These are phyloP conservation scores for Dermolepida albohirtum DNA, from an alignment of 2,888 invertebrate species.

Conservation along the genomic window DNA sequence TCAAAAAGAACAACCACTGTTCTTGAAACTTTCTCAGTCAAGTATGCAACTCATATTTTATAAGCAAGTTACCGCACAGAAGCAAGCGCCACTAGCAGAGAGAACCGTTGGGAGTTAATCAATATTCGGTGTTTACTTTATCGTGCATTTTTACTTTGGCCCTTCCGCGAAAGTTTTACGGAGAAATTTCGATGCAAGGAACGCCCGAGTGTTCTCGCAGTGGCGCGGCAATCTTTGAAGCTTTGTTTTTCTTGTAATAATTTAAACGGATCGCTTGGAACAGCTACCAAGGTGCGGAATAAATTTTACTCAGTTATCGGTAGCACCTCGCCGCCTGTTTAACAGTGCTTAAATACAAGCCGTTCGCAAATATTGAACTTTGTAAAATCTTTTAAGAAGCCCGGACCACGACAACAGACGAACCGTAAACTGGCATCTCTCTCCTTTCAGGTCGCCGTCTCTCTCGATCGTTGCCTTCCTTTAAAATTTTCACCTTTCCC, in stretches of 20 bases:
- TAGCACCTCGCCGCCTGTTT: slow-evolving; percentile 26
- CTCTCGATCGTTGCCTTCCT: not conserved
- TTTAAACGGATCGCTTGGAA: slow-evolving; percentile 11
- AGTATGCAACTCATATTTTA: not conserved
- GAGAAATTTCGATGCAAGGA: slow-evolving; percentile 10
- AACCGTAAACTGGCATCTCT: not conserved
- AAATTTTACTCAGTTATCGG: slow-evolving; percentile 39
- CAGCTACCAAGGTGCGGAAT: slow-evolving; percentile 31
- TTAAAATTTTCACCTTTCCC: slow-evolving; percentile 17
- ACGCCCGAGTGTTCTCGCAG: not conserved
- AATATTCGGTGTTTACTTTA: slow-evolving; percentile 14
- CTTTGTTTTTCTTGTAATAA: slow-evolving; percentile 19
- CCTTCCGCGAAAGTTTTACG: no score
- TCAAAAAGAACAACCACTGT: no score
- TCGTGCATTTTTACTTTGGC: slow-evolving; percentile 11
- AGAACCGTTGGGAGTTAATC: slow-evolving; percentile 1
- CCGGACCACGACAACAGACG: slow-evolving; percentile 40
- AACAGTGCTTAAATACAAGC: slow-evolving; percentile 43
- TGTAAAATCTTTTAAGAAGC: slow-evolving; percentile 42
- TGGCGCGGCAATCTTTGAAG: not conserved
- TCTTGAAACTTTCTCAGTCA: no score
- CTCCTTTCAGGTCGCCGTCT: not conserved
- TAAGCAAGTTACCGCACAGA: not conserved
- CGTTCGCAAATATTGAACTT: slow-evolving; percentile 44
- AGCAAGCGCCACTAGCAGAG: no score